Base-by-base conservation (phyloP, 1,140 invertebrate genomes). In the Ctenoplectra terminalis region DNA sequence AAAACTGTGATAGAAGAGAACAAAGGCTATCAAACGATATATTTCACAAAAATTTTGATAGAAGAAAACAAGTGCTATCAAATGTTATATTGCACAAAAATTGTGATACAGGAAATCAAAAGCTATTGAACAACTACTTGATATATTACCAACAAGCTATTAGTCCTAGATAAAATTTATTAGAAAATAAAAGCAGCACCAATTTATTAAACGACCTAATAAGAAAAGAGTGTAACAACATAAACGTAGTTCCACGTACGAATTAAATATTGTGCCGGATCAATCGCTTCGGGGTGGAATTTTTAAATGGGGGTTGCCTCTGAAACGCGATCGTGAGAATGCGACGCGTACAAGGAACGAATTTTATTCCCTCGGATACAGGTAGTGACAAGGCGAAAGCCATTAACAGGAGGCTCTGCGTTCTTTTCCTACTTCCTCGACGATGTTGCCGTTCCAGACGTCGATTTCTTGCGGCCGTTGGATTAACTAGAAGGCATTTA, bases 401-500 rank as follows among this genome's bases (percentile, higher is more conserved):
- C 78, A 75, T 82, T 82, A 85, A 85, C 73, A 48, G 31, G 46
- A 63, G 77, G 37, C 74, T 74, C 83, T 84, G 73, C 73, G 73
- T 91, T 92, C 85, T 85, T 91, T 91, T 89, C 72, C 73, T 73
- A 76, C 82, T 82, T 78, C 66, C 61, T 71, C 76, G 40, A 77
- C 77, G 69, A 81, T 80, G 75, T 79, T 64, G 84, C 66, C 52
- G 71, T 29, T 67, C 60, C 60, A 60, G 37, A 70, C 70, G 73
- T 84, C 69, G 82, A 81, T 80, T 90, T 91, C 90, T 90, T 88
- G 83, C 69, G 31, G 75, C 73, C 50, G 60, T 61, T 48, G 72
- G 73, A 77, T 73, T 82, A 81, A 90, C 84, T 79, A 85, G 90
- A 90, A 91, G 87, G 87, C 88, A 91, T 92, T 80, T 91, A 89